Evolutionary conservation across 2,797 vertebrate species (phyloP), one percentile per base, ranked within the genome.

Genomic region (Rhabdophis nuchalis): DNA sequence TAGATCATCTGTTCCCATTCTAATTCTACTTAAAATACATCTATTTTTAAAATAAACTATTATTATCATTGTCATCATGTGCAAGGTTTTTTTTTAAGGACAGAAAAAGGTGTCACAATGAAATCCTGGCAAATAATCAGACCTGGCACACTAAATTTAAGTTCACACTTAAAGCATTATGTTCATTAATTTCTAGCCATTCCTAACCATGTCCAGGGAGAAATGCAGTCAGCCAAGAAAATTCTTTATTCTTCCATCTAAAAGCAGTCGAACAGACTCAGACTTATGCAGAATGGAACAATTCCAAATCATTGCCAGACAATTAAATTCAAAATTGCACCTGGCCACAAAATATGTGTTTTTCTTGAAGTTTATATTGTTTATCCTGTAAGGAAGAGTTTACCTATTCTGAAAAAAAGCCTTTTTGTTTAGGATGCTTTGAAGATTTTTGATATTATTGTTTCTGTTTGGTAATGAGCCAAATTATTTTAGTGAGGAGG

Each of bases 1-100:
- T 56, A 85, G 29, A 77, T 90, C 87, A 90, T 88, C 94, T 92
- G 60, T 68, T 86, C 57, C 86, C 82, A 82, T 61, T 93, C 68
- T 68, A 68, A 82, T 56, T 93, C 77, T 89, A 29, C 90, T 52
- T 64, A 61, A 91, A 92, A 90, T 72, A 87, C 92, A 86, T 41
- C 86, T 50, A n/a, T 61, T 57, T 92, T n/a, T 60, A 64, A 89
- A 92, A 87, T 60, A 87, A 93, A 89, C 50, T 20, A n/a, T n/a
- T 68, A 56, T 23, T 57, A 86, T 92, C 88, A 90, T 20, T 9
- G 18, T 53, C 87, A 54, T 90, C 46, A 12, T 25, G 20, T 12
- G 72, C 72, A 82, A 82, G 85, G 68, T 92, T 53, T 92, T 54
- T 85, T 50, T 25, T 77, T 77, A 23, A 77, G 36, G 36, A 46